Percentiles rank a stretch among this genome's conserved stretches.
phyloP scores from a whole-genome alignment of 2,797 vertebrate species.

The Florisuga fusca region DNA sequence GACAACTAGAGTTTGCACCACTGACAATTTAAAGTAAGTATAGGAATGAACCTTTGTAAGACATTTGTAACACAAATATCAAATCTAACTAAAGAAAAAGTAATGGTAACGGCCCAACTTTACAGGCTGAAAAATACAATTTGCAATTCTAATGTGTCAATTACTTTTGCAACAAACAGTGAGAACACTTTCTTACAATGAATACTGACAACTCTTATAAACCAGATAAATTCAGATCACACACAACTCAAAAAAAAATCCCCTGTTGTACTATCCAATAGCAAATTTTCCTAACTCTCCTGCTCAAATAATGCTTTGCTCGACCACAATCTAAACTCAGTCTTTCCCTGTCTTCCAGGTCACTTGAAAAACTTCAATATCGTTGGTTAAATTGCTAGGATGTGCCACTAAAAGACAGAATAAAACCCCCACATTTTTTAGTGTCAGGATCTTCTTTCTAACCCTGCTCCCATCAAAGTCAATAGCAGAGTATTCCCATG shows the following conservation, averaged over 20 bases:
- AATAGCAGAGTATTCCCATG: rapidly evolving
- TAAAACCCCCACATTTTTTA: not conserved
- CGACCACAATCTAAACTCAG: not conserved
- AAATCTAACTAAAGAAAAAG: not conserved
- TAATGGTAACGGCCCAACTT: not conserved
- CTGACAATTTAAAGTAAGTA: not conserved
- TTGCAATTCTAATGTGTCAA: not conserved
- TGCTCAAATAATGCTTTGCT: not conserved
- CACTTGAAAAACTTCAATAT: not conserved
- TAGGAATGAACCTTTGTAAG: not conserved
- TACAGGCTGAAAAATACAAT: not conserved
- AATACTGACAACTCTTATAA: not conserved
- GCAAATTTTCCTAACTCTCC: not conserved
- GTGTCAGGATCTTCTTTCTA: not conserved
- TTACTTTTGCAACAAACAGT: not conserved
- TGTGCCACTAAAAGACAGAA: not conserved
- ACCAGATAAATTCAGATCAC: not conserved
- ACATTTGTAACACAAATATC: not conserved
- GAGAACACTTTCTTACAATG: not conserved
- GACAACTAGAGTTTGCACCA: not conserved
- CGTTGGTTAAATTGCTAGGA: not conserved
- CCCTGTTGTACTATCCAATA: not conserved
- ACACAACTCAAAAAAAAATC: not conserved
- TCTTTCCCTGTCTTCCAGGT: not conserved
- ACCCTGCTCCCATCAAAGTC: not conserved